Percentiles rank a stretch among this genome's conserved stretches.
These are phyloP conservation scores for Microcebus murinus DNA, from an alignment of 2,113 vertebrate genomes.

Conservation along the genomic window DNA sequence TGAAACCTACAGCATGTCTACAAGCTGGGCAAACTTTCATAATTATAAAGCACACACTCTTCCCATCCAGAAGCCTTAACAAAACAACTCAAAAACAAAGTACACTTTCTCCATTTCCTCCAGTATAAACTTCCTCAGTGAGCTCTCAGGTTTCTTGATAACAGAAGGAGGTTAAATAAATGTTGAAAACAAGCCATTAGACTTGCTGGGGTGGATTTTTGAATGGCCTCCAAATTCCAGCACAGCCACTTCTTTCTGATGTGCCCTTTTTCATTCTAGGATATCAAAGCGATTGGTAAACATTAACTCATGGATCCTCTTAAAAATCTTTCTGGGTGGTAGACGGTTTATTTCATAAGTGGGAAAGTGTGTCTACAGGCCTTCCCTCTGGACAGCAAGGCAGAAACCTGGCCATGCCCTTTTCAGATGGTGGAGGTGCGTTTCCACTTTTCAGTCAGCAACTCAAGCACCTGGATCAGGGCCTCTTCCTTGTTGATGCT, in stretches of 20 bases:
- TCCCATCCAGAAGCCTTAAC: neutral
- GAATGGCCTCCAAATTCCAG: constrained; percentile 68
- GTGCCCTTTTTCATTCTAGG: constrained; percentile 25
- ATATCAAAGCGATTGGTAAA: constrained; percentile 56
- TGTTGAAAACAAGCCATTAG: constrained; percentile 65
- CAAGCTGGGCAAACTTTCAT: constrained; percentile 25
- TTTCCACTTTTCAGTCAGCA: neutral
- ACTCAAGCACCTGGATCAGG: neutral
- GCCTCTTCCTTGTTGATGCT: neutral
- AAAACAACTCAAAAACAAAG: constrained; percentile 54
- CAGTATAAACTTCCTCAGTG: constrained; percentile 31
- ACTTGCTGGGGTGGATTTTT: constrained; percentile 49
- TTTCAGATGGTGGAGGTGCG: neutral
- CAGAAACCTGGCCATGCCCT: neutral
- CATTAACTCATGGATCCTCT: constrained; percentile 49
- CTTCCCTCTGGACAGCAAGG: neutral
- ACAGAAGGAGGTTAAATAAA: constrained; percentile 61
- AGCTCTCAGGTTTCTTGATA: constrained; percentile 55
- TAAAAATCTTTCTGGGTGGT: constrained; percentile 31
- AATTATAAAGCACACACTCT: constrained; percentile 5
- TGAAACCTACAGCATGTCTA: neutral
- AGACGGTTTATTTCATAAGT: neutral
- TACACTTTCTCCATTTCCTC: constrained; percentile 58
- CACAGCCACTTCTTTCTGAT: constrained; percentile 42
- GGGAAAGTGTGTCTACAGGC: neutral